Evolutionary conservation across 2,888 invertebrate species (phyloP).

Genomic region (Rhogogaster chlorosoma): DNA sequence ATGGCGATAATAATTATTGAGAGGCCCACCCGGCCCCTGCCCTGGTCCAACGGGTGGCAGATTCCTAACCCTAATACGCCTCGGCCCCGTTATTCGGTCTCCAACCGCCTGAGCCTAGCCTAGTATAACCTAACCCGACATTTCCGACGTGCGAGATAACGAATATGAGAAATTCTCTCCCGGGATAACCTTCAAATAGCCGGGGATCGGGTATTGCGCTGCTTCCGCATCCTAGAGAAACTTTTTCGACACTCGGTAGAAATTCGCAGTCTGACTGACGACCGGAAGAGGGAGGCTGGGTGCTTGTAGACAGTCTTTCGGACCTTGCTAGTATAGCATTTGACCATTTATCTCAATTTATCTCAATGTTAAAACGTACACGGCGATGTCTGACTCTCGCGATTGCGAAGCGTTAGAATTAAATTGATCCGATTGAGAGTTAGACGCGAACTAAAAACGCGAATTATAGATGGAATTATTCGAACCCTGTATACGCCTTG

Average conservation of each 20-base stretch:
- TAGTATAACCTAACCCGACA: background rate
- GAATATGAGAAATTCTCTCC: background rate
- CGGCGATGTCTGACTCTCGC: background rate
- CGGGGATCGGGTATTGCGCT: background rate
- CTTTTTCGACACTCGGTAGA: background rate
- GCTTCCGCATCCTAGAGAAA: background rate
- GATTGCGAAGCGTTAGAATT: background rate
- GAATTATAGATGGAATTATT: background rate
- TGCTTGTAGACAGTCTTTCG: background rate
- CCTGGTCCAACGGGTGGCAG: slow-evolving; percentile 24
- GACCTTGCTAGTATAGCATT: background rate
- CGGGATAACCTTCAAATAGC: background rate
- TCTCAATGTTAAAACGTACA: background rate
- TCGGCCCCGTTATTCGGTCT: background rate
- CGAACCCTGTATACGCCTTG: background rate
- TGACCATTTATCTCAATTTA: no score
- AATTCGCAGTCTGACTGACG: background rate
- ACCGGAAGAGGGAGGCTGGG: background rate
- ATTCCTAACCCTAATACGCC: background rate
- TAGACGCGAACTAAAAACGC: background rate
- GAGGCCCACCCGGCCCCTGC: background rate
- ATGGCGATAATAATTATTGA: slow-evolving; percentile 56
- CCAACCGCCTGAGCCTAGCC: background rate
- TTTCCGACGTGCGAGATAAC: background rate
- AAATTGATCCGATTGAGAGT: background rate